phyloP scores from a whole-genome alignment of 2,888 invertebrate genomes.

The Pinctada fucata region DNA sequence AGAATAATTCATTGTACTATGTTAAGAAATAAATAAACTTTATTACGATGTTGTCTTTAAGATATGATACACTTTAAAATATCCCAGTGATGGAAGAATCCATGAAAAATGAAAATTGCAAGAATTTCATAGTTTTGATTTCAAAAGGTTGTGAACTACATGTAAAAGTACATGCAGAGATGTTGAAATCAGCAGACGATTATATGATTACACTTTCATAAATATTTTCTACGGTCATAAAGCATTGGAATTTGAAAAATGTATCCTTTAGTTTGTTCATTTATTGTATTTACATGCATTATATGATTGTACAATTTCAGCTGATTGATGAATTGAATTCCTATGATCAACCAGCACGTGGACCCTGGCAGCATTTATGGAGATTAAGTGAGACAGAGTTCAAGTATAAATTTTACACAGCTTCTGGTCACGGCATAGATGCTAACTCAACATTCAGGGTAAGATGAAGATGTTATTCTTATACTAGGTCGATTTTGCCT shows the following conservation, averaged over 20 bases:
- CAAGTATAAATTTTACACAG: constrained; percentile 80
- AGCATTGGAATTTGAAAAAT: no score
- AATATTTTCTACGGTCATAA: no score
- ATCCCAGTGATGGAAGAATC: neutral
- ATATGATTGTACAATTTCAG: constrained; percentile 50
- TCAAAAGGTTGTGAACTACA: no score
- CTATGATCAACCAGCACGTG: constrained; percentile 72
- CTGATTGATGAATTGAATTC: constrained; percentile 74
- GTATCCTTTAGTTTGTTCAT: no score
- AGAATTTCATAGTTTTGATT: no score
- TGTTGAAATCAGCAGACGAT: no score
- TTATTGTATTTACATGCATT: no score
- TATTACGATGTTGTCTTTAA: no score
- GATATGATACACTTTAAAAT: no score
- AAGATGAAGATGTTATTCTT: constrained; percentile 53
- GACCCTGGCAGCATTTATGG: constrained; percentile 74
- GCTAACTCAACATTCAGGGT: constrained; percentile 95
- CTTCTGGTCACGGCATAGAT: constrained; percentile 94
- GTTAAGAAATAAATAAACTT: neutral
- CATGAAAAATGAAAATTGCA: neutral
- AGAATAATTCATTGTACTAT: neutral
- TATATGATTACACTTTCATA: no score
- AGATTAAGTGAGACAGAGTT: constrained; percentile 70
- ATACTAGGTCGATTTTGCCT: neutral
- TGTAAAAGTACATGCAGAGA: no score